Base-by-base conservation (phyloP, 2,113 vertebrate species). In the Podarcis muralis region DNA sequence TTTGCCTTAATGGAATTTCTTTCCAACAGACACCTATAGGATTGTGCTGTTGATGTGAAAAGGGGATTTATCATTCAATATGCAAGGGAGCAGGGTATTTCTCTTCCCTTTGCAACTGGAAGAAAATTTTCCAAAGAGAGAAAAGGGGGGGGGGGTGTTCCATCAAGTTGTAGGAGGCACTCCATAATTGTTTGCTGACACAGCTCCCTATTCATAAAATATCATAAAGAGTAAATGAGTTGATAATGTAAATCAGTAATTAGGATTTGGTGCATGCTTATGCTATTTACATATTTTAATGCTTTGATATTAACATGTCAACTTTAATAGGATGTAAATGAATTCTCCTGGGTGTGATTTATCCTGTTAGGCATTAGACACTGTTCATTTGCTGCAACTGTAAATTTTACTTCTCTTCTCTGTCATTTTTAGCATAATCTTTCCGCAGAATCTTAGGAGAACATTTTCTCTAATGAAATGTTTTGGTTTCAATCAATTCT, bases 281-380 rank as follows among this genome's bases (percentile, higher is more conserved):
- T 88, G 87, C 94, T 96, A 96, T 96, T 97, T 97, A 96, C 96
- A 96, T 97, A 95, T 97, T 96, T 96, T 96, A 96, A 95, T 94
- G 94, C 92, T 94, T 96, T 94, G 94, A 93, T 96, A 96, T 97
- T 95, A 95, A 96, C 72, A 90, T 77, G 94, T 95, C 94, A 94
- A 94, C 86, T 93, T 86, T 95, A 94, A 95, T 93, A 93, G 92
- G 65, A 93, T 94, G 93, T 71, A 95, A 96, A 96, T 93, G 35
- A 95, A 92, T 93, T 87, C 88, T 91, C 83, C 32, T 77, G 78
- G 76, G 92, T 86, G 88, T 89, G 22, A 90, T 92, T 94, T 91
- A 81, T 93, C 92, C 91, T 83, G 6, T 69, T 91, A 81, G 86
- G 83, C 78, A 85, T 81, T 82, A 86, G 90, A 30, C 69, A 22